Conservation (phyloP, 2,797 vertebrate genomes). For the Remorina albescens region DNA sequence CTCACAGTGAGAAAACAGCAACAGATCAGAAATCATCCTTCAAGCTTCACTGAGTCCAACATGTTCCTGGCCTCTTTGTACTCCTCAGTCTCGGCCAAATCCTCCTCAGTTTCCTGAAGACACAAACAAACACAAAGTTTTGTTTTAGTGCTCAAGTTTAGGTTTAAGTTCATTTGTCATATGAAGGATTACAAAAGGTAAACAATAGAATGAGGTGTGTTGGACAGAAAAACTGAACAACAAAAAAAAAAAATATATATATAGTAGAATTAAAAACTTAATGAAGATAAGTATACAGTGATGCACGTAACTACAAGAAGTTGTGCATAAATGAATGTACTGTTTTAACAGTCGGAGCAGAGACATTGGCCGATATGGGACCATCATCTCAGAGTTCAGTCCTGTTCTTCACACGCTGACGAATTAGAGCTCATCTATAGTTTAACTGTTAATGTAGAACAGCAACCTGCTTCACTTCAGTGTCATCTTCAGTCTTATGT, state of each 20-base stretch:
- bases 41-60: slow-evolving; percentile 93
- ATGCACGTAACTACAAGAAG: too few species aligned
- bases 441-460: neutral
- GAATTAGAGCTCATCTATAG: neutral
- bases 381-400: too few species aligned
- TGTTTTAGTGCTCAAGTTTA: slow-evolving; percentile 23
- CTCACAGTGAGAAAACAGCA: slow-evolving; percentile 71
- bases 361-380: too few species aligned
- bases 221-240: too few species aligned
- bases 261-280: too few species aligned
- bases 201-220: too few species aligned
- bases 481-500: neutral
- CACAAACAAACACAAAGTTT: slow-evolving; percentile 54
- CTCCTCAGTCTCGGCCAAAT: slow-evolving; percentile 91
- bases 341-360: too few species aligned
- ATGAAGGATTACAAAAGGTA: too few species aligned
- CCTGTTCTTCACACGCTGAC: neutral
- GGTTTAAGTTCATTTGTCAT: too few species aligned
- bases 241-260: too few species aligned
- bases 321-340: too few species aligned
- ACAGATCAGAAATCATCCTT: slow-evolving; percentile 85
- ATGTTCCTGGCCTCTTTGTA: slow-evolving; percentile 91
- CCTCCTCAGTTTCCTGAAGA: slow-evolving; percentile 92
- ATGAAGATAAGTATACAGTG: too few species aligned
- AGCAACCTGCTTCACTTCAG: neutral